A percentile compares a stretch with the other conserved stretches of the same genome.
Conservation (phyloP, 2,888 invertebrate species). For the Chloroclystis v-ata region DNA sequence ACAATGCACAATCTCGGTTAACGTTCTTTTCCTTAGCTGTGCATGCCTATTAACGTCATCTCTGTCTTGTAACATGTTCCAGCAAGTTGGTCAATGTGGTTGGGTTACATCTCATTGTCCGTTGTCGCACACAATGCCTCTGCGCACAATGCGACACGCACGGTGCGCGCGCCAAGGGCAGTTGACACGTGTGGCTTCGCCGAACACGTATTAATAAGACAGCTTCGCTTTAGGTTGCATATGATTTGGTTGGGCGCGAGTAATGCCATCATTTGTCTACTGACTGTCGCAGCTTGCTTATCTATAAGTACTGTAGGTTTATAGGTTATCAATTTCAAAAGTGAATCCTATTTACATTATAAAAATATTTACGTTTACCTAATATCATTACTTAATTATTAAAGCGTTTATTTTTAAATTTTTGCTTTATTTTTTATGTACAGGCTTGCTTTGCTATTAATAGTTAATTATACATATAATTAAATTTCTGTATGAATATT, state of each 20-base stretch:
- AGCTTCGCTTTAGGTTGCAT: conserved; percentile 6
- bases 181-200: conserved; percentile 41
- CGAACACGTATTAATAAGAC: conserved; percentile 19
- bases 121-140: conserved; percentile 44
- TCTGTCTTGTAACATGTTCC: conserved; percentile 32
- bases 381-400: too few species aligned
- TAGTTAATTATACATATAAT: too few species aligned
- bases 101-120: conserved; percentile 58
- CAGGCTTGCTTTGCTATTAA: too few species aligned
- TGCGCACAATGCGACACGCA: conserved; percentile 61
- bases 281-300: too few species aligned
- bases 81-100: conserved; percentile 23
- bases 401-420: too few species aligned
- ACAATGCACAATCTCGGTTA: conserved; percentile 2
- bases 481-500: too few species aligned
- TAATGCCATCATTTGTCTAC: conserved; percentile 15
- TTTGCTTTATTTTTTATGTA: too few species aligned
- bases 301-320: too few species aligned
- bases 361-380: too few species aligned
- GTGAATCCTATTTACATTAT: too few species aligned
- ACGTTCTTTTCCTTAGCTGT: conserved; percentile 4
- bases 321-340: too few species aligned
- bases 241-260: conserved; percentile 19
- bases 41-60: conserved; percentile 23
- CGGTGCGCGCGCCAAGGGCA: conserved; percentile 50